Evolutionary conservation across 2,888 invertebrate genomes (phyloP).

Genomic region (Nemurella pictetii): DNA sequence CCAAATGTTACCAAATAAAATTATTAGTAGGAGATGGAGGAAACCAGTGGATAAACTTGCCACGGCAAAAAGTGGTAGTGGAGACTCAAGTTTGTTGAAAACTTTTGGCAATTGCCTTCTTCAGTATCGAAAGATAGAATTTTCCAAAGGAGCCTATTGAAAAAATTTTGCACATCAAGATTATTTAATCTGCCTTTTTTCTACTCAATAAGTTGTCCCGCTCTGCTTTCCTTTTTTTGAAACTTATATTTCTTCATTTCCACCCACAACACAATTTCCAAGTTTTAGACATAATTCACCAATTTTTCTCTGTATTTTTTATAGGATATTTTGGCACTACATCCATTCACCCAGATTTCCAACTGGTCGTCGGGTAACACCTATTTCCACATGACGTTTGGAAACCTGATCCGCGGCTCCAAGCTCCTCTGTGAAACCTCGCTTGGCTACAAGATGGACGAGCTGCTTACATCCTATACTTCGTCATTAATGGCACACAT

Average conservation of each 20-base stretch:
- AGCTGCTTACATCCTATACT: slow-evolving; percentile 89
- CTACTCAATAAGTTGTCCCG: not conserved
- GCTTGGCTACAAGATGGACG: slow-evolving; percentile 96
- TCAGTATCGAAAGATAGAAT: too few relatives aligned
- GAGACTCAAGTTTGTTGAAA: too few relatives aligned
- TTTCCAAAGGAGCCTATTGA: too few relatives aligned
- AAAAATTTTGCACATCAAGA: too few relatives aligned
- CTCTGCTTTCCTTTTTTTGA: slow-evolving; percentile 16
- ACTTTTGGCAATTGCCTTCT: too few relatives aligned
- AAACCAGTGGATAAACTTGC: too few relatives aligned
- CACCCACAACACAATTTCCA: slow-evolving; percentile 4
- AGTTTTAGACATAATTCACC: slow-evolving; percentile 20
- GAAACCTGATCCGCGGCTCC: slow-evolving; percentile 88
- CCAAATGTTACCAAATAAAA: too few relatives aligned
- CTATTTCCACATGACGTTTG: slow-evolving; percentile 92
- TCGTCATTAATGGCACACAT: slow-evolving; percentile 58
- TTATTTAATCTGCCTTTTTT: not conserved
- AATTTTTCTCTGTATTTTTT: slow-evolving; percentile 44
- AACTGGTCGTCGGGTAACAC: slow-evolving; percentile 97
- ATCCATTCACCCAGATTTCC: slow-evolving; percentile 85
- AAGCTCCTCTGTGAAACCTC: slow-evolving; percentile 88
- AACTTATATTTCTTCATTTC: not conserved
- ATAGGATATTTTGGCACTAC: slow-evolving; percentile 78
- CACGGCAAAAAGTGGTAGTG: too few relatives aligned
- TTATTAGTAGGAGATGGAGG: too few relatives aligned